Conservation (phyloP, 2,113 vertebrate genomes). For the Spilogale gracilis region DNA sequence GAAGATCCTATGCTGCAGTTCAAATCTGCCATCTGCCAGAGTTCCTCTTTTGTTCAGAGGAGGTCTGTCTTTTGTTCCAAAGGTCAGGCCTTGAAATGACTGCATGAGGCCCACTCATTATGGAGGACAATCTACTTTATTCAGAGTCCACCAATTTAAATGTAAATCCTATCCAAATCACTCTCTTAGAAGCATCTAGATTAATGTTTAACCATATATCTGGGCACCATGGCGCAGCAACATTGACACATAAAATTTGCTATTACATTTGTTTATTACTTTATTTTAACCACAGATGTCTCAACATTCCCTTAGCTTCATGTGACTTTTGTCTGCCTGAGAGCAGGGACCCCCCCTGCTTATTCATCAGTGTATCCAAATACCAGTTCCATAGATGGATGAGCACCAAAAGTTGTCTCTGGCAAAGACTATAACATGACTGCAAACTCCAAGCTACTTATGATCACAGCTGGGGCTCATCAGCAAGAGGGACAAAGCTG, state of each 20-base stretch:
- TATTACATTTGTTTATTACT: constrained; percentile 19
- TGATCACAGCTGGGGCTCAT: not conserved
- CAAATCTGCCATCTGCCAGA: not conserved
- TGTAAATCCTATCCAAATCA: constrained; percentile 16
- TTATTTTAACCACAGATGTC: not conserved
- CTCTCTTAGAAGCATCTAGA: not conserved
- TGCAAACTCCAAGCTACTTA: not conserved
- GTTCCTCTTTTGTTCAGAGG: not conserved
- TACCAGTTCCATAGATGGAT: not conserved
- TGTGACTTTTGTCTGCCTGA: not conserved
- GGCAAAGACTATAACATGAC: not conserved
- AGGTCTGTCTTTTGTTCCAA: not conserved
- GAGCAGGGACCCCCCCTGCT: not conserved
- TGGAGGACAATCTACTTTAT: not conserved
- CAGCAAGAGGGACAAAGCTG: not conserved
- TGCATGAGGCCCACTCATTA: not conserved
- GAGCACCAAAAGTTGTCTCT: not conserved
- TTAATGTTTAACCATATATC: not conserved
- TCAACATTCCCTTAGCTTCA: not conserved
- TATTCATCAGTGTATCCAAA: not conserved
- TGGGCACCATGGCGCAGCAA: not conserved
- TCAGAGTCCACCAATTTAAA: not conserved
- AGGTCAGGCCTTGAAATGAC: not conserved
- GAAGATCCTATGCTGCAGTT: not conserved
- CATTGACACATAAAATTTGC: not conserved